Evolutionary conservation across 64 coral and sea anemone genomes (phyloP).

Genomic region (Anthopleura sola): DNA sequence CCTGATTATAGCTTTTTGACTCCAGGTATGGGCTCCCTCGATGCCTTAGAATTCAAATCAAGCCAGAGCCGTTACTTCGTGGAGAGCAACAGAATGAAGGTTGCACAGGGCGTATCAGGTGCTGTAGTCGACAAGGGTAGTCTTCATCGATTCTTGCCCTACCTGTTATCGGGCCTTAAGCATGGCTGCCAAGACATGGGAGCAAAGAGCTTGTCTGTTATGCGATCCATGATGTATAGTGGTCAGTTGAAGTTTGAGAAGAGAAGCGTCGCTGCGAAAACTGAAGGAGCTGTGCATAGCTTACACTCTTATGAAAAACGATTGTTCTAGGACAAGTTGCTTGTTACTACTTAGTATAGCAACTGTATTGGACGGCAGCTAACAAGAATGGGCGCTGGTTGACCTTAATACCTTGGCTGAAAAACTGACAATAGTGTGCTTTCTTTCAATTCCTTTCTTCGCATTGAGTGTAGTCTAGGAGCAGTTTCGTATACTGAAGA

Average conservation of each 20-base stretch:
- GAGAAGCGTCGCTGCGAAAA: constrained; percentile 50
- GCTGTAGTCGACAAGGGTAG: constrained; percentile 81
- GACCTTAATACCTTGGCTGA: no score
- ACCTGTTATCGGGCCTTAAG: constrained; percentile 61
- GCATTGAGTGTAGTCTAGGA: no score
- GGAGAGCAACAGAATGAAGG: constrained; percentile 74
- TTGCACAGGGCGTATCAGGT: constrained; percentile 85
- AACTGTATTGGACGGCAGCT: no score
- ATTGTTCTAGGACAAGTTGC: constrained; percentile 20
- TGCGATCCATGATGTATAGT: constrained; percentile 86
- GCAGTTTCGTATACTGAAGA: no score
- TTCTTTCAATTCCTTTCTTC: no score
- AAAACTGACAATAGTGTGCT: no score
- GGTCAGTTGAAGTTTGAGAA: constrained; percentile 90
- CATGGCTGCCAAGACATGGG: constrained; percentile 95
- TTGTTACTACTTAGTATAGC: neutral
- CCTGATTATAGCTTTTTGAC: no score
- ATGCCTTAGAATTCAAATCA: constrained; percentile 74
- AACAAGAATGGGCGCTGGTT: no score
- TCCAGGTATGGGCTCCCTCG: constrained; percentile 86
- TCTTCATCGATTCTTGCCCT: constrained; percentile 74
- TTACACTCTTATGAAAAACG: constrained; percentile 89
- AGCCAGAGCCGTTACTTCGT: constrained; percentile 92
- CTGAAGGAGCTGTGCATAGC: constrained; percentile 71
- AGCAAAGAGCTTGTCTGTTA: constrained; percentile 44